These are phyloP conservation scores for Ceratina australensis DNA, from an alignment of 1,140 invertebrate species.

Conservation along the genomic window DNA sequence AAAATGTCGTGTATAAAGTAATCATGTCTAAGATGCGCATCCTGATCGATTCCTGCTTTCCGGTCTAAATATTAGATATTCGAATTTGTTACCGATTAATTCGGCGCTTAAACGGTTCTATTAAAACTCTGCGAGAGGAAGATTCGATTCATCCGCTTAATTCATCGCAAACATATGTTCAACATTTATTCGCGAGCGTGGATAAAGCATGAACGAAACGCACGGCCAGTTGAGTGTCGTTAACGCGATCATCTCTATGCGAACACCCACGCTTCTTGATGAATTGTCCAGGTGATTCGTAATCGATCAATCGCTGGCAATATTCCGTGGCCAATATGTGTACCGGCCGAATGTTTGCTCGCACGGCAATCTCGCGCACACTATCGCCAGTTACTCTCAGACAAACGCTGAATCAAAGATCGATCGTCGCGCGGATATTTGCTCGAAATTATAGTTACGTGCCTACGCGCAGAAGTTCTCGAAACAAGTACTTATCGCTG, in stretches of 20 bases:
- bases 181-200: too few relatives aligned
- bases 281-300: slow-evolving; percentile 53
- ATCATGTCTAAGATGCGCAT: too few relatives aligned
- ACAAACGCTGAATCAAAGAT: slow-evolving; percentile 61
- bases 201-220: background rate
- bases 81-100: too few relatives aligned
- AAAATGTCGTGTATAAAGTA: too few relatives aligned
- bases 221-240: slow-evolving; percentile 20
- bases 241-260: slow-evolving; percentile 16
- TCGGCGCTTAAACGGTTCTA: too few relatives aligned
- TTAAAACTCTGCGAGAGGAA: too few relatives aligned
- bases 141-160: too few relatives aligned
- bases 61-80: too few relatives aligned
- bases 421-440: slow-evolving; percentile 56
- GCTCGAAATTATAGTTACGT: slow-evolving; percentile 54
- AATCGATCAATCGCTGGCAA: slow-evolving; percentile 58
- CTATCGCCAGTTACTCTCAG: slow-evolving; percentile 15
- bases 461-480: background rate
- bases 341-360: slow-evolving; percentile 54
- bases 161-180: too few relatives aligned
- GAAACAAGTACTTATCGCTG: too few relatives aligned
- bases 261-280: slow-evolving; percentile 39
- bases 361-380: slow-evolving; percentile 22
- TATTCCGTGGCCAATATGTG: slow-evolving; percentile 52
- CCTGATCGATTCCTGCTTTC: too few relatives aligned